Conservation (phyloP, 1,140 invertebrate genomes). For the Drosophila orena region DNA sequence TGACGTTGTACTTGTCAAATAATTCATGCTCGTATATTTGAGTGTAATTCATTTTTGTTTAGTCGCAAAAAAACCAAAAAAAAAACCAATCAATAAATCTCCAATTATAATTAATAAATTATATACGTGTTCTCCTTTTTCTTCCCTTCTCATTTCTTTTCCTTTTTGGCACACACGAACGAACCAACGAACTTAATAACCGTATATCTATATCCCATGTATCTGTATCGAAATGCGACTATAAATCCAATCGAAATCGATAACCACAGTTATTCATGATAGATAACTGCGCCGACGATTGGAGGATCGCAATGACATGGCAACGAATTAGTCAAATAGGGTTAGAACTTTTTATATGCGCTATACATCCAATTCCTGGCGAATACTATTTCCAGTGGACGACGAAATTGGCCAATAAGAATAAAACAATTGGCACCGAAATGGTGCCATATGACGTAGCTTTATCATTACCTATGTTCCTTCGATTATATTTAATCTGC, state of each 20-base stretch:
- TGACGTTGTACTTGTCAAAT: constrained; percentile 82
- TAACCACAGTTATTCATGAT: constrained; percentile 96
- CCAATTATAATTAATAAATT: constrained; percentile 80
- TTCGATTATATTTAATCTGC: constrained; percentile 99
- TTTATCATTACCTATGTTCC: constrained; percentile 99
- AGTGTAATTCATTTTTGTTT: constrained; percentile 81
- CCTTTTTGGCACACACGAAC: constrained; percentile 14
- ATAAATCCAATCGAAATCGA: constrained; percentile 14
- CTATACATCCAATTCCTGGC: constrained; percentile 98
- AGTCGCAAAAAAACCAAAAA: constrained; percentile 67
- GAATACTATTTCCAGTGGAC: constrained; percentile 98
- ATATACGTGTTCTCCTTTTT: constrained; percentile 54
- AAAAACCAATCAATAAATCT: constrained; percentile 68
- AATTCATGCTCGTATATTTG: constrained; percentile 82
- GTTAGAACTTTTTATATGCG: constrained; percentile 97
- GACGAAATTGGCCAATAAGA: constrained; percentile 96
- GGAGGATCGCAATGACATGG: constrained; percentile 99
- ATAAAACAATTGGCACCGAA: constrained; percentile 92
- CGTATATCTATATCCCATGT: background rate
- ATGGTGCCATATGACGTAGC: constrained; percentile 97
- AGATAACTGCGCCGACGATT: constrained; percentile 99
- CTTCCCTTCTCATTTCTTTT: constrained; percentile 11
- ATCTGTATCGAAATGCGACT: constrained; percentile 15
- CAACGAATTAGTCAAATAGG: constrained; percentile 96
- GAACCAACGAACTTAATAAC: constrained; percentile 37